Percentiles rank a stretch among this genome's conserved stretches.
These are phyloP conservation scores for Regulus satrapa DNA, from an alignment of 2,113 vertebrate species.

Conservation along the genomic window DNA sequence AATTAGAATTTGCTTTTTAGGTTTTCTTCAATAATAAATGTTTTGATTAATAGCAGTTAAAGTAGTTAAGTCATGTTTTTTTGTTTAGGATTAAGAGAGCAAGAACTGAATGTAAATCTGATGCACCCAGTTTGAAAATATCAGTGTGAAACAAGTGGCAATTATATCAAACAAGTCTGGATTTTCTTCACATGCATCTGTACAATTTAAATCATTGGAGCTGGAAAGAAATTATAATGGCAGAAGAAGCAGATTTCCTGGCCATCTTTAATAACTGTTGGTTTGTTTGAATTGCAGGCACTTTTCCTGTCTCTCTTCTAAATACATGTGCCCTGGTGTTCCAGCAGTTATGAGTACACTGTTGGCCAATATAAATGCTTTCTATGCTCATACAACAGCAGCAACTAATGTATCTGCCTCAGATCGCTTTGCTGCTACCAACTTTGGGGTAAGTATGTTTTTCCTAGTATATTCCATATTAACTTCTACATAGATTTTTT, in stretches of 20 bases:
- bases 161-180: background rate
- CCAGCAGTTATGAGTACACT: constrained; percentile 97
- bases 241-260: background rate
- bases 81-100: background rate
- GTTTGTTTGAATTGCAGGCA: constrained; percentile 79
- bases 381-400: constrained; percentile 94
- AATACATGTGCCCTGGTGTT: constrained; percentile 97
- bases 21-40: background rate
- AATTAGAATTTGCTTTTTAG: background rate
- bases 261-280: background rate
- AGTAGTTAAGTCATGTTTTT: background rate
- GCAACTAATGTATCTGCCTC: constrained; percentile 95
- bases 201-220: background rate
- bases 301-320: constrained; percentile 96
- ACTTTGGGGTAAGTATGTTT: constrained; percentile 87
- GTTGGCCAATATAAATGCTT: constrained; percentile 96
- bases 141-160: background rate
- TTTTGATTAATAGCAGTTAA: background rate
- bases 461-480: background rate
- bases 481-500: background rate
- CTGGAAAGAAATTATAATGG: background rate
- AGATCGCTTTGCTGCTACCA: constrained; percentile 94
- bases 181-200: background rate
- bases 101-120: background rate
- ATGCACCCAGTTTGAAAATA: background rate